Evolutionary conservation across 2,888 invertebrate species (phyloP).

Genomic region (Caenorhabditis doughertyi): DNA sequence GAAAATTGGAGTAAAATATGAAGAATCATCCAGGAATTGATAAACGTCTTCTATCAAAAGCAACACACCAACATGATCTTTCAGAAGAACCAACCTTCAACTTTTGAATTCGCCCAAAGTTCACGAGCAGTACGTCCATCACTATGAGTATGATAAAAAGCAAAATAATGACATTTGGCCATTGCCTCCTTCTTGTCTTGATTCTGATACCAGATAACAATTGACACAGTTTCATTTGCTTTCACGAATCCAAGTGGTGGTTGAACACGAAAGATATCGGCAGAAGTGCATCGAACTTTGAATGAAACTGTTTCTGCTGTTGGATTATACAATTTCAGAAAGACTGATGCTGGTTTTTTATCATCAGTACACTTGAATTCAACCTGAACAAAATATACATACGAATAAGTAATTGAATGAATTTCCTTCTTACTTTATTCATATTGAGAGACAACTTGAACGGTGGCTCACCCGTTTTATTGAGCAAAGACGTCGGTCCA

Average conservation of each 20-base stretch:
- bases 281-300: constrained; percentile 60
- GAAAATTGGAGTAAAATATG: no score
- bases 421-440: constrained; percentile 16
- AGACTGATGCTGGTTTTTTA: constrained; percentile 35
- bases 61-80: no score
- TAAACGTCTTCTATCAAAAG: no score
- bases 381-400: background rate
- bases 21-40: no score
- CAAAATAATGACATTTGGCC: constrained; percentile 54
- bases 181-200: constrained; percentile 15
- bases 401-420: background rate
- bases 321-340: constrained; percentile 41
- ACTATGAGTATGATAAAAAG: constrained; percentile 54
- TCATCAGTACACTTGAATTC: constrained; percentile 59
- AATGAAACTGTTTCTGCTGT: constrained; percentile 25
- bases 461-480: constrained; percentile 43
- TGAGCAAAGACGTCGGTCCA: constrained; percentile 20
- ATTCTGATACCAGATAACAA: constrained; percentile 61
- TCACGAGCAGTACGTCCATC: constrained; percentile 48
- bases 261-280: constrained; percentile 64
- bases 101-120: constrained; percentile 48
- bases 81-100: constrained; percentile 25
- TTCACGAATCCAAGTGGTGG: constrained; percentile 57
- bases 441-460: constrained; percentile 29
- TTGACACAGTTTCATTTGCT: constrained; percentile 19